phyloP scores from a whole-genome alignment of 2,888 invertebrate species.

The Latheticus oryzae region DNA sequence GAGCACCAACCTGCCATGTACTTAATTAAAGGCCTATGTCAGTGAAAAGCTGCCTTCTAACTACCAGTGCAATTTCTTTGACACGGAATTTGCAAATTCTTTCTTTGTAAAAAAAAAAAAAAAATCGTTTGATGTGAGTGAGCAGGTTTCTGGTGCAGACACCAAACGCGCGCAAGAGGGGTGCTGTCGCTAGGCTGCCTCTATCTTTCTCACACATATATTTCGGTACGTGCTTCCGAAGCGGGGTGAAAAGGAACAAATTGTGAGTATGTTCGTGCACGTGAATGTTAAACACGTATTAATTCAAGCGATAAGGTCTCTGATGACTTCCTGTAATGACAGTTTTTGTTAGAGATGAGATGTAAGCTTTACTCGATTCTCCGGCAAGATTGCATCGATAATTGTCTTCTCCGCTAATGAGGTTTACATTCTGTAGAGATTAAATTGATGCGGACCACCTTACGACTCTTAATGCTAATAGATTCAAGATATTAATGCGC shows the following conservation, averaged over 20 bases:
- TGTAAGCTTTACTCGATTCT: slow-evolving; percentile 16
- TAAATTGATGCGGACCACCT: slow-evolving; percentile 27
- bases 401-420: slow-evolving; percentile 35
- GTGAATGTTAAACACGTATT: slow-evolving; percentile 60
- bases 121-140: slow-evolving; percentile 1
- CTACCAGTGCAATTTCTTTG: too few species aligned
- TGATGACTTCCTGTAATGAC: slow-evolving; percentile 54
- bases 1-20: too few species aligned
- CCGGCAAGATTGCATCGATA: slow-evolving; percentile 35
- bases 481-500: slow-evolving; percentile 17
- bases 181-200: slow-evolving; percentile 6
- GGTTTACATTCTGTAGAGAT: slow-evolving; percentile 28
- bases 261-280: slow-evolving; percentile 57
- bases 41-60: too few species aligned
- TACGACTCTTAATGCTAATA: slow-evolving; percentile 11
- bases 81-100: too few species aligned
- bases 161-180: slow-evolving; percentile 15
- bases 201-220: slow-evolving; percentile 28
- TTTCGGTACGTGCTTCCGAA: slow-evolving; percentile 48
- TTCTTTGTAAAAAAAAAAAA: too few species aligned
- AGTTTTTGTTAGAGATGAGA: slow-evolving; percentile 49
- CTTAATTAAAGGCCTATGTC: too few species aligned
- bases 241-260: slow-evolving; percentile 49
- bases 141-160: too few species aligned
- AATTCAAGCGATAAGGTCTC: slow-evolving; percentile 56